Evolutionary conservation across 2,113 vertebrate species (phyloP).

Genomic region (Protobothrops mucrosquamatus): DNA sequence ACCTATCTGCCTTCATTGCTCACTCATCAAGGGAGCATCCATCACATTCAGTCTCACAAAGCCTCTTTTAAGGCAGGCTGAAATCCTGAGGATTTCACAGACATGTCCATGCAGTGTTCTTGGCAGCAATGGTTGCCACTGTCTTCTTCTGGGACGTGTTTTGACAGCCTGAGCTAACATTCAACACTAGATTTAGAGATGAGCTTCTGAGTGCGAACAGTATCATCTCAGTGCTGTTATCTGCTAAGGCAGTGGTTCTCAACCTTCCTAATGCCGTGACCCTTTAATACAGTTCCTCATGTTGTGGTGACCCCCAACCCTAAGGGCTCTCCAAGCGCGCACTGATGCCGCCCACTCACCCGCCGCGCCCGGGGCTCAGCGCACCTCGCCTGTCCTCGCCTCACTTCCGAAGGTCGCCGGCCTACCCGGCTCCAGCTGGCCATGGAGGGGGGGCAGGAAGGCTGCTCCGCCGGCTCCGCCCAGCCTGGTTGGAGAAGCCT

Average conservation of each 20-base stretch:
- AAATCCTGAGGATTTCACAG: neutral
- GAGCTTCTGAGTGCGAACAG: neutral
- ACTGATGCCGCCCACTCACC: too few species aligned
- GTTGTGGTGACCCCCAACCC: too few species aligned
- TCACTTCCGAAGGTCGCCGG: too few species aligned
- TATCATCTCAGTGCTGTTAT: neutral
- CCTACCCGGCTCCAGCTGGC: too few species aligned
- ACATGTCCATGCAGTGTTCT: neutral
- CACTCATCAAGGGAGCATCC: neutral
- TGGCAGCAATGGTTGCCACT: neutral
- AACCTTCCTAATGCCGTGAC: too few species aligned
- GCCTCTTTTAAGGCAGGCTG: neutral
- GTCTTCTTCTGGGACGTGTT: neutral
- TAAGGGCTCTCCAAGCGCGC: too few species aligned
- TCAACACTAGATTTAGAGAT: neutral
- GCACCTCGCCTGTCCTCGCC: too few species aligned
- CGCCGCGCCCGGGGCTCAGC: too few species aligned
- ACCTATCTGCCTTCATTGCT: neutral
- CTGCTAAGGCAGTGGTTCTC: neutral
- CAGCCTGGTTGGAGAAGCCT: too few species aligned
- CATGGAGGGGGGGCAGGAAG: too few species aligned
- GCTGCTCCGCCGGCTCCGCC: too few species aligned
- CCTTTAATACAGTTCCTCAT: too few species aligned
- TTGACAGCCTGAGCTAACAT: neutral
- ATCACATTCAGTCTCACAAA: neutral